Conservation (phyloP, 2,888 invertebrate genomes). For the Petrolisthes cinctipes region DNA sequence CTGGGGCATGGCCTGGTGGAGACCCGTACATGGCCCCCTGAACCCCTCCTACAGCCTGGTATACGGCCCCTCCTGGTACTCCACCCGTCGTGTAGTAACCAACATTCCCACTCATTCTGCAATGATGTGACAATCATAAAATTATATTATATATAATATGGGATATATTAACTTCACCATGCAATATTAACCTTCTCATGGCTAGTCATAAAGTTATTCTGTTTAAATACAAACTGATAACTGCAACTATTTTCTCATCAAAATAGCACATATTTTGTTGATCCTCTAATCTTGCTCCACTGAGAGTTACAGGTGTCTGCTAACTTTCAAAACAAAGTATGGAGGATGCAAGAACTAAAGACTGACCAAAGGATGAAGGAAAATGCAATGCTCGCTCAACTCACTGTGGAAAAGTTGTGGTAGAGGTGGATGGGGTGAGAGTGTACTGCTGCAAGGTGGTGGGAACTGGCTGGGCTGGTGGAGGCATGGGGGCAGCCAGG, state of each 20-base stretch:
- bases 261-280: not conserved
- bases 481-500: constrained; percentile 30
- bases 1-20: constrained; percentile 49
- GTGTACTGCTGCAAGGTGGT: constrained; percentile 56
- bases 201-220: too few relatives aligned
- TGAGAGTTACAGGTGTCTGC: not conserved
- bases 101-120: constrained; percentile 49
- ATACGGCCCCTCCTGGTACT: constrained; percentile 51
- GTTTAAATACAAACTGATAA: too few relatives aligned
- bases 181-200: too few relatives aligned
- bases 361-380: not conserved
- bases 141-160: too few relatives aligned
- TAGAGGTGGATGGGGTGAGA: constrained; percentile 46
- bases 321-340: too few relatives aligned
- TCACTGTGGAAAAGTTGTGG: constrained; percentile 55
- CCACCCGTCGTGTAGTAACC: constrained; percentile 51
- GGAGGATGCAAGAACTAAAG: not conserved
- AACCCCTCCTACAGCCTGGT: constrained; percentile 54
- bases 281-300: not conserved
- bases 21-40: constrained; percentile 54
- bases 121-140: not conserved
- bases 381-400: not conserved
- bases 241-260: too few relatives aligned
- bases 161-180: too few relatives aligned
- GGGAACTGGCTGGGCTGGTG: constrained; percentile 44